Base-by-base conservation (phyloP, 2,888 invertebrate genomes). In the Nezara viridula region DNA sequence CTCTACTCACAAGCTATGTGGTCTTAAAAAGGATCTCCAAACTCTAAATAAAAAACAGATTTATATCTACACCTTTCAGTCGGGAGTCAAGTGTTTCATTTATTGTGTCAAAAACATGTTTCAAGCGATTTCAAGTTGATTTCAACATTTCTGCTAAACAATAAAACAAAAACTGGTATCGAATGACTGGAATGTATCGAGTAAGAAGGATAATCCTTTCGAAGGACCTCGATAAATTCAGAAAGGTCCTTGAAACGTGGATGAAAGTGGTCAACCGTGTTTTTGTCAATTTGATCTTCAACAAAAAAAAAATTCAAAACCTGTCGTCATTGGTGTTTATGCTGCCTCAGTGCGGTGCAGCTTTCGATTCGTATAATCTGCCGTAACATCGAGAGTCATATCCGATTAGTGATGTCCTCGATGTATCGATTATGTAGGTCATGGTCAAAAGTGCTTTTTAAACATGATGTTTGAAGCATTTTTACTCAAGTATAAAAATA, bases 211-310 rank as follows among this genome's bases (percentile, higher is more conserved):
- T 37, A 73, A 60, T 27, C 27, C 37, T 73, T 7, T 37, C 32
- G 6, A 19, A 73, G 66, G 66, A 73, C 32, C 66, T 73, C 32
- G 66, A 73, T 73, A 73, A 60, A 73, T 73, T 73, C 19, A 37
- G 7, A 19, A 73, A n/a, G 19, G 66, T 73, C 66, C 32, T 73
- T 73, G 66, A 19, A 2, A 37, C 66, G 32, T 73, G 66, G 37
- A 73, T 7, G 66, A 73, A 73, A 73, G 66, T 73, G 16, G 19
- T 21, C 66, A 73, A 37, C 32, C 66, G 37, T 21, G 32, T 73
- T 73, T 55, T 73, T 73, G 66, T 73, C 19, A 6, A 37, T 73
- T 19, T 73, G 19, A 2, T 60, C n/a, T 27, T 14, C 1, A 60
- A 12, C n/a, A 27, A 52, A 52, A 73, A 73, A 66, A 66, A 66